phyloP scores from a whole-genome alignment of 2,888 invertebrate species.

The Sycophila texana region DNA sequence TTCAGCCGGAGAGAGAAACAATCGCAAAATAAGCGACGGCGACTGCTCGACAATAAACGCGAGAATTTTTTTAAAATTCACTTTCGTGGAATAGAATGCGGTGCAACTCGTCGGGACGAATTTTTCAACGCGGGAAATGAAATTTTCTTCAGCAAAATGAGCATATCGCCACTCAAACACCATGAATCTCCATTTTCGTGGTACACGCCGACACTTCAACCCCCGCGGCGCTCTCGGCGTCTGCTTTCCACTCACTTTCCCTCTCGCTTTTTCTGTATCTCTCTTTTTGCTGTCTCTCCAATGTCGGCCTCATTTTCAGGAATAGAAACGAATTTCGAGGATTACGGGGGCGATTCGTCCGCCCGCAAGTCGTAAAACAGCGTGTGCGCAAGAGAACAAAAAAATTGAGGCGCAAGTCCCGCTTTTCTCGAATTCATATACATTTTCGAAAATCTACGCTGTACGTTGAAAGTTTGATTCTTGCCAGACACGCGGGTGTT shows the following conservation, averaged over 20 bases:
- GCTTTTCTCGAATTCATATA: constrained; percentile 31
- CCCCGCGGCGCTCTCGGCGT: constrained; percentile 16
- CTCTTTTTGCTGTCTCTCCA: constrained; percentile 15
- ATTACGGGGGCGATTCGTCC: neutral
- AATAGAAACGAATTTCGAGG: constrained; percentile 46
- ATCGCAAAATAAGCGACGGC: no score
- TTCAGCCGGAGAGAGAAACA: no score
- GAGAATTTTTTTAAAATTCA: no score
- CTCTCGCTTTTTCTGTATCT: constrained; percentile 30
- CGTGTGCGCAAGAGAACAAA: constrained; percentile 8
- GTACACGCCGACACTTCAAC: neutral
- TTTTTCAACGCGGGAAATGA: no score
- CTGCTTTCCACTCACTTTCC: constrained; percentile 27
- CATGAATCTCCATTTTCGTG: constrained; percentile 17
- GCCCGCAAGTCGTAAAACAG: constrained; percentile 35
- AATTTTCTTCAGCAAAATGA: no score
- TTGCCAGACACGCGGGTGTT: constrained; percentile 39
- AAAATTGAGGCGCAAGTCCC: neutral
- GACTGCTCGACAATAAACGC: no score
- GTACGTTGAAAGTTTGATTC: constrained; percentile 39
- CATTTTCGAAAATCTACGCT: constrained; percentile 30
- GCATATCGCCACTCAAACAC: no score
- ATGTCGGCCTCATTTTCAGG: neutral
- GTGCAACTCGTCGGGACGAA: no score
- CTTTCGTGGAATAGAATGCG: no score